Percentiles rank a stretch among this genome's conserved stretches.
These are phyloP conservation scores for Aegypius monachus DNA, from an alignment of 2,113 vertebrate species.

Conservation along the genomic window DNA sequence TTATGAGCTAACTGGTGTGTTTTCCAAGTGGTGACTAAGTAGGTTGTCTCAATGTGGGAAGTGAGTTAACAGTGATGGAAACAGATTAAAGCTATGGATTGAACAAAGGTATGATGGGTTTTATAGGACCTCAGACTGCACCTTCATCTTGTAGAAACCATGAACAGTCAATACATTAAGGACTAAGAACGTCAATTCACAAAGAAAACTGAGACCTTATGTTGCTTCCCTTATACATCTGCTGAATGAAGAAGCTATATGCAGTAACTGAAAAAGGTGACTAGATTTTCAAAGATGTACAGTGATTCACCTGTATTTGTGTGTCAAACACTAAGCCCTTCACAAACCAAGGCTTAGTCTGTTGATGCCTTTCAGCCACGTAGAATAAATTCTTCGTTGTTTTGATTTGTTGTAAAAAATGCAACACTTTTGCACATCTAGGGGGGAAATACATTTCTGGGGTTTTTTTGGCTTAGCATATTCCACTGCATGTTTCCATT, in stretches of 20 bases:
- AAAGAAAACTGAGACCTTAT: neutral
- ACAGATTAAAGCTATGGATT: neutral
- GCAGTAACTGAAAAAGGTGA: neutral
- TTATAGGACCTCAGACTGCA: neutral
- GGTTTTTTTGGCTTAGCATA: neutral
- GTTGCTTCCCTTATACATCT: neutral
- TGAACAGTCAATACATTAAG: neutral
- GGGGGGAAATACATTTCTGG: neutral
- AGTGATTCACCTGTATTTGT: neutral
- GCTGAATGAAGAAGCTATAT: neutral
- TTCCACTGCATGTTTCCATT: neutral
- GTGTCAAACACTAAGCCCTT: neutral
- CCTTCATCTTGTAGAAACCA: neutral
- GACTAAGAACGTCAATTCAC: neutral
- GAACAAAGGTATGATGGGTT: neutral
- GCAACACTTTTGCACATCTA: neutral
- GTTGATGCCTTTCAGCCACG: neutral
- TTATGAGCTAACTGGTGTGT: neutral
- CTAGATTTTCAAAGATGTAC: neutral
- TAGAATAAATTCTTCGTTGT: neutral
- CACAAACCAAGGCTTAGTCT: neutral
- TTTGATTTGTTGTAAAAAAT: neutral
- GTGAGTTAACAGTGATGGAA: neutral
- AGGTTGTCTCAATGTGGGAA: neutral
- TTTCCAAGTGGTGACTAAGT: conserved; percentile 34